Percentiles rank a stretch among this genome's conserved stretches.
These are phyloP conservation scores for Myripristis murdjan DNA, from an alignment of 2,797 vertebrate species.

Conservation along the genomic window DNA sequence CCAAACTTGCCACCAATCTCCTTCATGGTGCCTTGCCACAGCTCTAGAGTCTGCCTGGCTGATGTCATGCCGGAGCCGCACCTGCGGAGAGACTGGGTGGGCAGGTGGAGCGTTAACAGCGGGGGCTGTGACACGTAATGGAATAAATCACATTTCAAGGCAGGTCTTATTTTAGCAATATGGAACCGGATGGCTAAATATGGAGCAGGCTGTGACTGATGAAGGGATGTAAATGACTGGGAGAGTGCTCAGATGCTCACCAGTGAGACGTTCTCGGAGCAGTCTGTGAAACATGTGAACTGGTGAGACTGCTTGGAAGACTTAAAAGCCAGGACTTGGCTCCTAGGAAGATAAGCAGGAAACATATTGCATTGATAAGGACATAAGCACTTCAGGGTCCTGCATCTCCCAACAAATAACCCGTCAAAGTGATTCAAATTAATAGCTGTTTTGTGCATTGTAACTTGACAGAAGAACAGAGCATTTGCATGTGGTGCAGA, in stretches of 20 bases:
- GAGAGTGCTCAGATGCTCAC: conserved; percentile 80
- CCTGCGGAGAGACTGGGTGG: conserved; percentile 85
- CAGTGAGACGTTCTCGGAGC: conserved; percentile 80
- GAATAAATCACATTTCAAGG: neutral
- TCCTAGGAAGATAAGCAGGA: conserved; percentile 78
- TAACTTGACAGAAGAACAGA: neutral
- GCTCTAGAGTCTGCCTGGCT: conserved; percentile 69
- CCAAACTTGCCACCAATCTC: conserved; percentile 93
- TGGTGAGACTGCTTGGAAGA: conserved; percentile 49
- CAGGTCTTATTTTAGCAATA: neutral
- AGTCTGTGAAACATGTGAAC: conserved; percentile 80
- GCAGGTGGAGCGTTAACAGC: neutral
- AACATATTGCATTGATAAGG: neutral
- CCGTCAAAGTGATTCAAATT: conserved; percentile 1
- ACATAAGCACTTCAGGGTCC: neutral
- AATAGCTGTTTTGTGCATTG: neutral
- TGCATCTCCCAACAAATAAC: neutral
- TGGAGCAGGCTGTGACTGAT: neutral
- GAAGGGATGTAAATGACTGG: neutral
- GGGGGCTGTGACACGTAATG: neutral
- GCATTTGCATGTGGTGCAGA: neutral
- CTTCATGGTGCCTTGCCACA: conserved; percentile 92
- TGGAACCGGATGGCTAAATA: neutral
- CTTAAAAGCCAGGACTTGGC: conserved; percentile 85
- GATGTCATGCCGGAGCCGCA: conserved; percentile 79